These are phyloP conservation scores for Rallus limicola DNA, from an alignment of 2,113 vertebrate genomes.

Conservation along the genomic window DNA sequence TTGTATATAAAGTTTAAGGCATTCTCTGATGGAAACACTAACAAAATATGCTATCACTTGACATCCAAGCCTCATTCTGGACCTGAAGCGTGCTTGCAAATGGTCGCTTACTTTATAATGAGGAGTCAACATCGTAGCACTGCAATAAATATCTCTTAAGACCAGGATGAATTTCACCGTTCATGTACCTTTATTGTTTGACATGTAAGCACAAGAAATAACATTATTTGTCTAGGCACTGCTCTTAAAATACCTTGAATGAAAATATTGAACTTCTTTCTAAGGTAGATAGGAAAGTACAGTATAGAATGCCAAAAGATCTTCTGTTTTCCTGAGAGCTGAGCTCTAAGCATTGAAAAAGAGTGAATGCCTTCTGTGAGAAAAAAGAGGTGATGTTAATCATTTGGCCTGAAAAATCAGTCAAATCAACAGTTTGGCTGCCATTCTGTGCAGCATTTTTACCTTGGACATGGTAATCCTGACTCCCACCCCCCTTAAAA, in stretches of 20 bases:
- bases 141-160: neutral
- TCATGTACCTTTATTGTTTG: neutral
- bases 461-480: neutral
- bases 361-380: neutral
- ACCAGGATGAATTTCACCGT: neutral
- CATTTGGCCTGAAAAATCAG: neutral
- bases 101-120: neutral
- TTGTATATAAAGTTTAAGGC: neutral
- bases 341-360: neutral
- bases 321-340: neutral
- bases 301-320: neutral
- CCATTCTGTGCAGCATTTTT: constrained; percentile 14
- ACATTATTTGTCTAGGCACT: neutral
- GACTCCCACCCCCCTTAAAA: constrained; percentile 1
- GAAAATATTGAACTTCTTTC: neutral
- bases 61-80: neutral
- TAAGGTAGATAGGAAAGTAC: neutral
- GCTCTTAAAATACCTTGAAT: neutral
- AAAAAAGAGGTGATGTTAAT: neutral
- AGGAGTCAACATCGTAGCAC: neutral
- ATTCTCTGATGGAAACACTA: neutral
- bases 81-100: neutral
- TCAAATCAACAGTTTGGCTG: neutral
- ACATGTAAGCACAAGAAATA: neutral
- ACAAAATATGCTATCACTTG: neutral